These are phyloP conservation scores for Psylliodes chrysocephalus DNA, from an alignment of 2,888 invertebrate species.

Conservation along the genomic window DNA sequence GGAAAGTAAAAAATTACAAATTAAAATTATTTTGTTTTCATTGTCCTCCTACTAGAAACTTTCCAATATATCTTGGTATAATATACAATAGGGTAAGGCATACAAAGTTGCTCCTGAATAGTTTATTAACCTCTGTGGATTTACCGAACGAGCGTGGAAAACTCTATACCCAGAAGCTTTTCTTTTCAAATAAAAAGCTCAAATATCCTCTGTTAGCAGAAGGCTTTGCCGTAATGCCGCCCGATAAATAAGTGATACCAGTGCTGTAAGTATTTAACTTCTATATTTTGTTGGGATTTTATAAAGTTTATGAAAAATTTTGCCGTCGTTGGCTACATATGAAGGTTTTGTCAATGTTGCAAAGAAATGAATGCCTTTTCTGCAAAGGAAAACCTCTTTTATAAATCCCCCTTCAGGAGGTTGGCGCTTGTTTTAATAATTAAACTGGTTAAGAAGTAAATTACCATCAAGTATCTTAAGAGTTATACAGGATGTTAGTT, in stretches of 20 bases:
- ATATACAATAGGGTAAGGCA: no score
- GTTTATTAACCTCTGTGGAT: slow-evolving; percentile 27
- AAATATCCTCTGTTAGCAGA: slow-evolving; percentile 4
- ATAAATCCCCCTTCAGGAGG: no score
- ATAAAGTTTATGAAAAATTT: slow-evolving; percentile 3
- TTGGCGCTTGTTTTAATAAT: no score
- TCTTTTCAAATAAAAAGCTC: slow-evolving; percentile 23
- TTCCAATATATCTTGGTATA: no score
- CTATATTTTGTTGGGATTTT: not conserved
- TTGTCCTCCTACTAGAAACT: no score
- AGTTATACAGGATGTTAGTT: no score
- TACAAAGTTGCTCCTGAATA: slow-evolving; percentile 13
- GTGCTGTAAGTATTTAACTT: not conserved
- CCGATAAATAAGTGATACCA: slow-evolving; percentile 1
- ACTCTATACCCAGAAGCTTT: slow-evolving; percentile 10
- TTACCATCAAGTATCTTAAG: no score
- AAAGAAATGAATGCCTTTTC: not conserved
- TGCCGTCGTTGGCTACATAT: not conserved
- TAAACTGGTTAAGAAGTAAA: no score
- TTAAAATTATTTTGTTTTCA: no score
- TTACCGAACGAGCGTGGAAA: slow-evolving; percentile 15
- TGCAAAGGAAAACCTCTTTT: no score
- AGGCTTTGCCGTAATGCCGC: slow-evolving; percentile 4
- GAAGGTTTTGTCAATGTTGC: not conserved
- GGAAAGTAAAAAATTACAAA: no score